These are phyloP conservation scores for Brevimyrus niger DNA, from an alignment of 2,113 vertebrate species.

Conservation along the genomic window DNA sequence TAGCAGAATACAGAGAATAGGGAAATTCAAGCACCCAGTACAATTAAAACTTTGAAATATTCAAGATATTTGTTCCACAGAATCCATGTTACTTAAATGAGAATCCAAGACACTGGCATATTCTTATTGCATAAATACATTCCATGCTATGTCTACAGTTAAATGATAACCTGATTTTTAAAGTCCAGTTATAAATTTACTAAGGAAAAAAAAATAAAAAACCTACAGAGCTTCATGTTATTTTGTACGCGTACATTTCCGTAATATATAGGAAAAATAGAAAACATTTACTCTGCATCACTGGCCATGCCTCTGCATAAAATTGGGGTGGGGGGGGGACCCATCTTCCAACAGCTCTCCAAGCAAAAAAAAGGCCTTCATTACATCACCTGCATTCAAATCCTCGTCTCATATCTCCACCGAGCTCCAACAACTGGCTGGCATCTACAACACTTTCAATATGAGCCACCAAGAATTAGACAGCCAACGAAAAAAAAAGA, in stretches of 20 bases:
- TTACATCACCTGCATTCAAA: not conserved
- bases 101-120: not conserved
- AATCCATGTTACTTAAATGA: constrained; percentile 5
- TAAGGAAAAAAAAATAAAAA: not conserved
- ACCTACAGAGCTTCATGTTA: not conserved
- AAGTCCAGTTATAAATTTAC: not conserved
- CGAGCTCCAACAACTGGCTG: not conserved
- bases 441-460: not conserved
- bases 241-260: not conserved
- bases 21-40: constrained; percentile 1
- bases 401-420: not conserved
- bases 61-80: not conserved
- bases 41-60: not conserved
- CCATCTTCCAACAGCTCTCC: not conserved
- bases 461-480: not conserved
- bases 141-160: constrained; percentile 21
- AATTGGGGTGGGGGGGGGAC: not conserved
- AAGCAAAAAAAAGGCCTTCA: not conserved
- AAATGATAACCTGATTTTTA: constrained; percentile 12
- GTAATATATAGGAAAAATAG: not conserved
- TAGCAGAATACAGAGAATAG: not conserved
- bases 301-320: not conserved
- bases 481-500: not conserved
- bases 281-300: not conserved
- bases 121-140: constrained; percentile 27